These are phyloP conservation scores for Cotesia chilonis DNA, from an alignment of 1,140 invertebrate species.

Conservation along the genomic window DNA sequence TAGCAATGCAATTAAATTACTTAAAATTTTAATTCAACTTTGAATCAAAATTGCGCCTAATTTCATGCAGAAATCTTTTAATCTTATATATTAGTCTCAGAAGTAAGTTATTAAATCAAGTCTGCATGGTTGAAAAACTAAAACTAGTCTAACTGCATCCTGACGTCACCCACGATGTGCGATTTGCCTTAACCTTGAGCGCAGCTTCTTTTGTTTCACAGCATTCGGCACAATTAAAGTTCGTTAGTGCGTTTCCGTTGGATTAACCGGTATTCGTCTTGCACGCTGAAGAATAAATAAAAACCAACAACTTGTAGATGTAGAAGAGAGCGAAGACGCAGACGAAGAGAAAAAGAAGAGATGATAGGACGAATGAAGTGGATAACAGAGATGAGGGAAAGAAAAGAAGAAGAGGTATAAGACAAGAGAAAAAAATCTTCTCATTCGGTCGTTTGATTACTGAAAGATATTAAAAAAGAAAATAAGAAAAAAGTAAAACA, in stretches of 20 bases:
- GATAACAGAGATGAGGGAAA: not conserved
- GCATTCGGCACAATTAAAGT: slow-evolving; percentile 55
- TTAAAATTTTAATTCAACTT: not conserved
- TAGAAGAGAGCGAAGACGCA: not conserved
- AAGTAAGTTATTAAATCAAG: slow-evolving; percentile 17
- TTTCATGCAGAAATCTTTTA: no score
- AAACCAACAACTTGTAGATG: no score
- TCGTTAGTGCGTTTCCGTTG: slow-evolving; percentile 39
- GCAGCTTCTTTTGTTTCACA: slow-evolving; percentile 53
- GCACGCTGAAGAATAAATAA: slow-evolving; percentile 1
- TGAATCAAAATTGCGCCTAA: no score
- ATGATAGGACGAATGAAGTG: not conserved
- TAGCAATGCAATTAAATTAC: slow-evolving; percentile 40
- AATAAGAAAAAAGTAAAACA: slow-evolving; percentile 34
- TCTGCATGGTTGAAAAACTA: slow-evolving; percentile 56
- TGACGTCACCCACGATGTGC: slow-evolving; percentile 61
- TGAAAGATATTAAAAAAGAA: slow-evolving; percentile 31
- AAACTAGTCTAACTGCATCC: slow-evolving; percentile 66
- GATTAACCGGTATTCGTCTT: slow-evolving; percentile 26
- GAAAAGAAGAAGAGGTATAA: not conserved
- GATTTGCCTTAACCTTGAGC: slow-evolving; percentile 64
- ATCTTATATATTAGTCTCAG: not conserved
- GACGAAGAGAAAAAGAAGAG: slow-evolving; percentile 18
- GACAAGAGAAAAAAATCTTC: not conserved
- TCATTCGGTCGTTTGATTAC: slow-evolving; percentile 39